Base-by-base conservation (phyloP, 1,140 invertebrate genomes). In the Drosophila baimaii region DNA sequence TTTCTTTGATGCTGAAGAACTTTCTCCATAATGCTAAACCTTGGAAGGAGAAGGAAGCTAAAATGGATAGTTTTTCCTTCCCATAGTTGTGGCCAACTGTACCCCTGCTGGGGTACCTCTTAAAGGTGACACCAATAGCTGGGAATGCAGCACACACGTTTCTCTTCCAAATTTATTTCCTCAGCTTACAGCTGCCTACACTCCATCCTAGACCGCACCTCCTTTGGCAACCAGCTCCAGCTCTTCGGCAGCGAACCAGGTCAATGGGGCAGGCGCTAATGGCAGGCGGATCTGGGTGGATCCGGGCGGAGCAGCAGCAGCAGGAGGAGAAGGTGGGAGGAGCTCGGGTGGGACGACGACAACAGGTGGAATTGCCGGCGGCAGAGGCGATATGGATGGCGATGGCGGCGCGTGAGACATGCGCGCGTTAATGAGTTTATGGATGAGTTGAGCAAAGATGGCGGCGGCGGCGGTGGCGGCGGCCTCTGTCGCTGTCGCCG, bases 381-480 rank as follows among this genome's bases (percentile, higher is more conserved):
- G 43, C 51, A 44, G 29, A 7, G 62, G 31, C 19, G 31, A 23
- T 52, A 52, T 9, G 49, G 49, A 15, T 31, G 47, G 27, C 29
- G 49, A 10, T 29, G 23, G 64, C 61, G 62, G 52, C 64, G 80
- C 76, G 76, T 83, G 81, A 84, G 76, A 83, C 76, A 64, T 76
- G 76, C 57, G 76, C 71, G 62, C 80, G 80, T 79, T 79, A 79
- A 83, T 83, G 66, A 84, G 81, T 85, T 80, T 80, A 84, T 77
- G 77, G 74, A 84, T 80, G 77, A 80, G 72, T 57, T 78, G 61
- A 78, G 75, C 43, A 81, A 85, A 86, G 35, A 85, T 85, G 82
- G 81, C 82, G n/a, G n/a, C n/a, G n/a, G n/a, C n/a, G 35, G 72
- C 74, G 35, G 86, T 85, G 82, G 81, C 82, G n/a, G n/a, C n/a